Evolutionary conservation across 2,113 vertebrate species (phyloP), one percentile per base, ranked within the genome.

Genomic region (Capreolus pygargus): DNA sequence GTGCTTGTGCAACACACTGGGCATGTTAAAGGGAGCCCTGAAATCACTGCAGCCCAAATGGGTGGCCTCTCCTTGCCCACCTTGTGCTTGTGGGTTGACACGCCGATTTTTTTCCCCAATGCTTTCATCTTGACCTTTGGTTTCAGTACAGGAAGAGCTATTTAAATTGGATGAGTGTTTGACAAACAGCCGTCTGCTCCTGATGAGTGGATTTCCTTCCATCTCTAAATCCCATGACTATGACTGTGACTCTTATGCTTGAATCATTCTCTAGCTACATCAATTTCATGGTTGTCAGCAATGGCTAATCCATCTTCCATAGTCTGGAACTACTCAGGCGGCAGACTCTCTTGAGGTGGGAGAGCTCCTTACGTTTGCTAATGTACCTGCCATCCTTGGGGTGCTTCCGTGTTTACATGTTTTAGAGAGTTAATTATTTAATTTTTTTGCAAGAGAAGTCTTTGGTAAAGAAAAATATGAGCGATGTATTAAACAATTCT

Each of bases 281-380:
- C 97, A 98, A 95, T 98, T 98, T 98, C 95, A 98, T 96, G 95
- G 95, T 96, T 98, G 97, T 98, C 97, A 98, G 94, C 87, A 97
- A 86, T 96, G 95, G 81, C 96, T 97, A 98, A 97, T 98, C 94
- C 96, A 95, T 97, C 96, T 98, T 95, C 97, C 95, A 97, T 96
- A 96, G 96, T 98, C 96, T 97, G 97, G 87, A 97, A 97, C 84
- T 61, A 92, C 87, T 97, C 96, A 97, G 93, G 94, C 76, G 0
- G 90, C 95, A 97, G 95, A 94, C 90, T 98, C 94, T 85, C 96
- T 79, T 92, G 94, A 97, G 97, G 79, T 94, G 89, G 70, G 70
- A 54, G n/a, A 85, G 36, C 58, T 94, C 94, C 79, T 74, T 94
- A 30, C 81, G 61, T 58, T 97, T 67, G 95, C 52, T 95, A 82